Evolutionary conservation across 2,113 vertebrate genomes (phyloP).

Genomic region (Arvicanthis niloticus): DNA sequence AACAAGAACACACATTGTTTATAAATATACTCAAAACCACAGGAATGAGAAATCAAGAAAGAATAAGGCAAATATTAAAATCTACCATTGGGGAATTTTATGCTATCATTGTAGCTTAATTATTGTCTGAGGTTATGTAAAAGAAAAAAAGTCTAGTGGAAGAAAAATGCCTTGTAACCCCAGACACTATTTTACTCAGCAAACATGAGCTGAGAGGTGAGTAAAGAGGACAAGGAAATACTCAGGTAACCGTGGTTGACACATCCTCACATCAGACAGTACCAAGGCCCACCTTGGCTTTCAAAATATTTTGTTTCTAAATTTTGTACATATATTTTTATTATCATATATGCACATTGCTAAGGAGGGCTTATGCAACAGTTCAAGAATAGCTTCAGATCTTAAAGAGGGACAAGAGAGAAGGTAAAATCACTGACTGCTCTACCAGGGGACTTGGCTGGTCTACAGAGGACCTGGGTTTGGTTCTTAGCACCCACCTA

Average conservation of each 20-base stretch:
- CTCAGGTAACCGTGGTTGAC: neutral
- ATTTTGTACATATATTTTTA: neutral
- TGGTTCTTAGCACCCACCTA: neutral
- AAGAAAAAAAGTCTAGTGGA: neutral
- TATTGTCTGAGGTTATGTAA: conserved; percentile 42
- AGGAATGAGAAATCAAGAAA: neutral
- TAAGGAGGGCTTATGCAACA: neutral
- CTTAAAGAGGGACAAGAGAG: neutral
- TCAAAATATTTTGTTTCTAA: neutral
- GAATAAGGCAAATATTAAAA: neutral
- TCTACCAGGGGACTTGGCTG: too few relatives aligned
- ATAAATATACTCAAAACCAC: conserved; percentile 26
- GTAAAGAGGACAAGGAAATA: neutral
- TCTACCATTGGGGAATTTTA: neutral
- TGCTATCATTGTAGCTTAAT: neutral
- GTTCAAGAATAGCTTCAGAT: neutral
- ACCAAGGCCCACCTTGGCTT: neutral
- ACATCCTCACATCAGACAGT: neutral
- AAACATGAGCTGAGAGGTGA: neutral
- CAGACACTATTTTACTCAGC: neutral
- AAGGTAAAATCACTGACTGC: neutral
- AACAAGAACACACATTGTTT: neutral
- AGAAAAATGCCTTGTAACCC: neutral
- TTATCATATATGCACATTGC: neutral
- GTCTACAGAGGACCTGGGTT: neutral